Base-by-base conservation (phyloP, 1,140 invertebrate species). In the Polyergus mexicanus region DNA sequence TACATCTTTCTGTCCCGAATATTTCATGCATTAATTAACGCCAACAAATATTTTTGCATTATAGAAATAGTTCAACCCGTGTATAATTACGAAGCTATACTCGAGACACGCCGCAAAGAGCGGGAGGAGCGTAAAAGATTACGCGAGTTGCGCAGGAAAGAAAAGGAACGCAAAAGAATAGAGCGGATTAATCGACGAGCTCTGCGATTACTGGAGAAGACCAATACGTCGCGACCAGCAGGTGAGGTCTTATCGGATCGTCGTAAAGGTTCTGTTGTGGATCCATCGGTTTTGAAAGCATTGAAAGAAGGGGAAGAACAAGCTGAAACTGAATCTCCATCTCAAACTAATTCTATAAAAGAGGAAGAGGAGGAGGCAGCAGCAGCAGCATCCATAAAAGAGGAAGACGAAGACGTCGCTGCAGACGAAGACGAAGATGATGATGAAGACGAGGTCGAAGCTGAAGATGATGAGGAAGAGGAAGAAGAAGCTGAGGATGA, bases 31-130 rank as follows among this genome's bases (percentile, higher is more conserved):
- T 16, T 7, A 16, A 11, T 83, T 0, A 28, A 86, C 10, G 1
- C 8, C 38, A 51, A 51, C 44, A 13, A 62, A 62, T 32, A 19
- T 63, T 8, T 41, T 51, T 25, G 44, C 56, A 11, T 86, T 81
- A 2, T 63, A 92, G 91, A 91, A 86, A 76, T 84, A 16, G 65
- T 85, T 75, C 94, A 94, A 65, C 94, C 94, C 0, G 94, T 95
- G 6, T 95, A 95, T 25, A 95, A 95, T 86, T 95, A 95, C 35
- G 94, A 94, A 51, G 94, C 93, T 4, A 95, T 95, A 16, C 86
- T 95, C 22, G 94, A 95, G 35, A 91, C 88, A 4, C 93, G 94
- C 2, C 90, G 92, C 35, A 92, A 93, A 10, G 94, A 94, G 63
- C 93, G 91, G 44, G 95, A 95, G 54, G 95, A 95, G 69, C 94